Base-by-base conservation (phyloP, 2,888 invertebrate species). In the Pyralis farinalis region DNA sequence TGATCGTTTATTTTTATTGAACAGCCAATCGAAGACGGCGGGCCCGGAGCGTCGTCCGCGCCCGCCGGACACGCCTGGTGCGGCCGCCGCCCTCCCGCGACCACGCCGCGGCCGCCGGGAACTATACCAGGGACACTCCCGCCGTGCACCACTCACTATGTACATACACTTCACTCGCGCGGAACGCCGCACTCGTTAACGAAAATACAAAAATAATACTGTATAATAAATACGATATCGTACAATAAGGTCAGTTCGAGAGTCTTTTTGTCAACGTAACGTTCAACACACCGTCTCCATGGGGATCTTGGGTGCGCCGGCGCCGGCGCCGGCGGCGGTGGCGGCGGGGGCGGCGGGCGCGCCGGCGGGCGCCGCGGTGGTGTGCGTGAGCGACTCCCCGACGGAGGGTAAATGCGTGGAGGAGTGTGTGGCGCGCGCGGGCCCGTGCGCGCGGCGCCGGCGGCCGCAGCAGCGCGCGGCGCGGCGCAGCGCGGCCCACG, bases 391-490 rank as follows among this genome's bases (percentile, higher is more conserved):
- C 52, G 93, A 93, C 76, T 94, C 94, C 47, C 94, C 95, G 88
- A 95, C 92, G 27, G 96, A 96, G 40, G 95, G 95, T 77, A 94
- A 87, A 44, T 95, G 95, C 81, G 96, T 95, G 45, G 95, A 95
- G 43, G 95, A 95, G 76, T 93, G 93, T 69, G 92, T 91, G 46
- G 64, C 65, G 60, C 62, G 63, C 46, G 59, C 53, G 55, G 55
- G 90, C 80, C 21, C 91, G 42, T 88, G 94, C 90, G 61, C 92
- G 92, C 91, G 91, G 66, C 81, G 77, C 50, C 47, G 42, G 71
- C 73, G 27, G 64, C 69, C 12, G 65, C 38, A 16, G 16, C 22
- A 36, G 37, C 71, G 51, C 67, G 63, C 51, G 25, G 8, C 25
- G 25, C 80, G 77, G 65, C 75, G 75, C 28, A 80, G 66, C 51